Base-by-base conservation (phyloP, 2,113 vertebrate genomes). In the Poecile atricapillus region DNA sequence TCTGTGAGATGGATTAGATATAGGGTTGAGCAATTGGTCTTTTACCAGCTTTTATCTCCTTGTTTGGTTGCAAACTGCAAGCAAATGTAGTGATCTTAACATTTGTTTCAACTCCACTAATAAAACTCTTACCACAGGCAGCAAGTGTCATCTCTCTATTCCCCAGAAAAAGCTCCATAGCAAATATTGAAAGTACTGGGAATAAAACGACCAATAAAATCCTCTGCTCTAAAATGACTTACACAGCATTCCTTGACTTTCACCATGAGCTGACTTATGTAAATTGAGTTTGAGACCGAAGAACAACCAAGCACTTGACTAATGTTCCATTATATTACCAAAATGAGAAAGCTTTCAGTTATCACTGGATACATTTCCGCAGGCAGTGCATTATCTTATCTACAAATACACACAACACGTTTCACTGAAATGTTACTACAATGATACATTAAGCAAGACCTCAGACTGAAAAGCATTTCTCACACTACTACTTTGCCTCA, bases 1-100 rank as follows among this genome's bases (percentile, higher is more conserved):
- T 67, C 63, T 83, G 74, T 56, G 46, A 89, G 50, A 89, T 44
- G 35, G 68, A 87, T 93, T 74, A 87, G 65, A 65, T 33, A 53
- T 2, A 60, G 39, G 47, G 33, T 56, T 91, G 87, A 73, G 75
- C 73, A 71, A 94, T 74, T 37, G 60, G 25, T 62, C 59, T 85
- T 91, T 83, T 49, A 83, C 78, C 47, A 90, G 56, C 50, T 89
- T 95, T 90, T 62, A 65, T 52, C 74, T 65, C 82, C 83, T 69
- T 64, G 19, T 89, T 95, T 92, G 83, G 60, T 65, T 95, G 75
- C 91, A 81, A 85, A 83, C 27, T 70, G 90, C 68, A 97, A 95
- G 94, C 90, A 95, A 91, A 87, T 77, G 69, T 85, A 93, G 90
- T 30, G 58, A 97, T 95, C 92, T 96, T 96, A 92, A 91, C 64